Evolutionary conservation across 2,888 invertebrate genomes (phyloP), one percentile per base, ranked within the genome.

Genomic region (Gisinianus flammeolus): DNA sequence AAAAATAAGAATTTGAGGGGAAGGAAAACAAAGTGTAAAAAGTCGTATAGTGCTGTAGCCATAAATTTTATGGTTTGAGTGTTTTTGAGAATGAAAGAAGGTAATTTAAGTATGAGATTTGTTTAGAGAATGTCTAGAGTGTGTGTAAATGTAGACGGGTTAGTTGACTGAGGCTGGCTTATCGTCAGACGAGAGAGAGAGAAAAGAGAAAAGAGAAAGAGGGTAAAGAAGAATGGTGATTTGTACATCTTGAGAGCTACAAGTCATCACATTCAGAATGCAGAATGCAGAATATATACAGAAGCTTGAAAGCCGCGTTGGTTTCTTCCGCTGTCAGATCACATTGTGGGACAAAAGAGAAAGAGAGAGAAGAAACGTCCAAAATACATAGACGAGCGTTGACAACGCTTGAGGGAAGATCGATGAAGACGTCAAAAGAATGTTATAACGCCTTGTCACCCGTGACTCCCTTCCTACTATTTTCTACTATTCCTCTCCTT

Each of bases 401-500:
- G 71, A 79, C 77, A 76, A 54, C 73, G 70, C 72, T 71, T 68
- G 77, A 64, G 71, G 72, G 70, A 76, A 79, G 79, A 85, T 84
- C 83, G 84, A 84, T 84, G 84, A 85, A 84, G 84, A 84, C 79
- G 84, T 84, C 85, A 85, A 82, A 83, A 82, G 82, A 84, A 83
- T 84, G 81, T 76, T 79, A 79, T 81, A 81, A 82, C 83, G 82
- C 81, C 80, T 74, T 82, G 84, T 85, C 85, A 85, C 77, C 77
- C 73, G 76, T 73, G 52, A 66, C 64, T 66, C 73, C 66, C 73
- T 44, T 1, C 73, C 10, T 79, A 67, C 67, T 54, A 62, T 67
- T 76, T 35, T 64, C 31, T 22, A 1, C 78, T 74, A 67, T 28
- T 44, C 24, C n/a, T 35, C 35, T 35, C 58, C n/a, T 44, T 5